Conservation (phyloP, 2,113 vertebrate species). For the Phyllostomus discolor region DNA sequence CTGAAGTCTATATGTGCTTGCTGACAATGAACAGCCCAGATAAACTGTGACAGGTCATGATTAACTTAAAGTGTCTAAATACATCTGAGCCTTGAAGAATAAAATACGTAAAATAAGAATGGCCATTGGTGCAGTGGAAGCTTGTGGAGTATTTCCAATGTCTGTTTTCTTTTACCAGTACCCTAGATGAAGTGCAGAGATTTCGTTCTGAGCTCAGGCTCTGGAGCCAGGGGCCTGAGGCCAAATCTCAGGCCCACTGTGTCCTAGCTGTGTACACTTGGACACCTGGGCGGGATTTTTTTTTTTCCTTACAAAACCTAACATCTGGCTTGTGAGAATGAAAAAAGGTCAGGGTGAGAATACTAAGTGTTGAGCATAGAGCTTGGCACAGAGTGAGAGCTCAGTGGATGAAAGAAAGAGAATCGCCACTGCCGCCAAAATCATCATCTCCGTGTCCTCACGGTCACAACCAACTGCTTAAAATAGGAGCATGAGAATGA, state of each 20-base stretch:
- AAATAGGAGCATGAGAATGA: neutral
- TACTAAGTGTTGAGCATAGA: neutral
- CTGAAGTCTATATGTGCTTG: neutral
- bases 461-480: neutral
- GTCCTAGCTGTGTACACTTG: neutral
- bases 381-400: neutral
- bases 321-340: neutral
- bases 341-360: neutral
- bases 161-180: neutral
- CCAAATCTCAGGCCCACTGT: neutral
- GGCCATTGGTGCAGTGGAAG: neutral
- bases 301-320: neutral
- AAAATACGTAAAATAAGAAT: neutral
- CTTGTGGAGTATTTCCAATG: neutral
- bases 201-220: neutral
- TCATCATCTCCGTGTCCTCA: neutral
- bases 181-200: neutral
- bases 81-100: neutral
- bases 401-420: neutral
- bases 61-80: constrained; percentile 31
- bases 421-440: no score
- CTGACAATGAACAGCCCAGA: constrained; percentile 40
- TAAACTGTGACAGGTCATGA: constrained; percentile 17
- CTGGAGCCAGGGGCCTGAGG: neutral
- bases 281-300: neutral